Base-by-base conservation (phyloP, 2,888 invertebrate genomes). In the Diadromus collaris region DNA sequence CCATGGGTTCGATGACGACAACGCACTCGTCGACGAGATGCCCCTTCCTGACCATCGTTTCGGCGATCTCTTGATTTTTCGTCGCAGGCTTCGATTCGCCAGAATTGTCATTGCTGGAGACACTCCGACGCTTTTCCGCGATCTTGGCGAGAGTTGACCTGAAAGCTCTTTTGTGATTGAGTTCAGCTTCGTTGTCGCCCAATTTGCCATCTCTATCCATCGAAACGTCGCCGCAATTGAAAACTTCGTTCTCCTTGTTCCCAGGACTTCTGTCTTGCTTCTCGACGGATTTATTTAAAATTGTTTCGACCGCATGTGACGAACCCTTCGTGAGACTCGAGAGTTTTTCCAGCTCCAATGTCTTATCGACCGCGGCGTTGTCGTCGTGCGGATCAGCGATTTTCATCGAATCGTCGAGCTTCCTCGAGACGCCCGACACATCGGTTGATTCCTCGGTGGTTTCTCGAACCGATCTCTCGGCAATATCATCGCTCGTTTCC, bases 201-300 rank as follows among this genome's bases (percentile, higher is more conserved):
- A 19, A 32, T 41, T 41, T 63, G 0, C 9, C 29, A 13, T 16
- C 58, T 38, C n/a, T 69, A 19, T 73, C 38, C 9, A 13, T 27
- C 1, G 69, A 34, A 13, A n/a, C 24, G 10, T 13, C 51, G 46
- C 79, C 54, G 46, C 19, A 46, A 44, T 83, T 81, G 4, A 46
- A 72, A 46, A 77, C 80, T 70, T 84, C 78, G 46, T 83, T 82
- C 16, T 85, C 83, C 51, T 83, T 82, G 58, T 83, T 84, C 0
- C 79, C 76, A 2, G 80, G 72, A 75, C 34, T 78, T 71, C 69
- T 72, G 19, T 82, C 72, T 13, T 68, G 44, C 13, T 76, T 70
- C 63, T 81, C 73, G 34, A 7, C 2, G n/a, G 56, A 71, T 54
- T 80, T 75, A 68, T 75, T 34, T 41, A 19, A 60, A 32, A 71